Percentiles rank a stretch among this genome's conserved stretches.
Evolutionary conservation across 2,797 vertebrate genomes (phyloP).

Genomic region (Sebastes ruberrimus): DNA sequence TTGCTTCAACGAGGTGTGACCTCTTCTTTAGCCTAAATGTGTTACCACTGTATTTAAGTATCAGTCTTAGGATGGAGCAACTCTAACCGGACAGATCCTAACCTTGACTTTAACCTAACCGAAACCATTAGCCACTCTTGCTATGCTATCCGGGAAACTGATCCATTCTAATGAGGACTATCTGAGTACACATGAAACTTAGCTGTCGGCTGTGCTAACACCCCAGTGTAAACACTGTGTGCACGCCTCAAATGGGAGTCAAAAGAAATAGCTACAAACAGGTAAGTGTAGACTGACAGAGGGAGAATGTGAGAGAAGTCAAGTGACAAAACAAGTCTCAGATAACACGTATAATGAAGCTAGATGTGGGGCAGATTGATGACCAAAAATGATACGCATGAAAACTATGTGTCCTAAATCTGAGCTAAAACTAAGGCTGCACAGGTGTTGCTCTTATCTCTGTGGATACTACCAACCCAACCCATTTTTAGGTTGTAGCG

Average conservation of each 20-base stretch:
- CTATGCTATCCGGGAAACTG: not conserved
- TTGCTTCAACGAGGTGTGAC: not conserved
- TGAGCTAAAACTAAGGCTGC: not conserved
- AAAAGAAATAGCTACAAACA: conserved; percentile 2
- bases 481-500: too few relatives aligned
- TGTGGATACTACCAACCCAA: not conserved
- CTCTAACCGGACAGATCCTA: not conserved
- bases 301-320: not conserved
- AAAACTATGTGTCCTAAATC: not conserved
- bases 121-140: not conserved
- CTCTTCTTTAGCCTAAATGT: not conserved
- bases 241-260: not conserved
- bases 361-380: not conserved
- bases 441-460: not conserved
- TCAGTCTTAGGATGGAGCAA: not conserved
- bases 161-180: not conserved
- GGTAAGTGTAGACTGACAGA: not conserved
- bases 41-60: not conserved
- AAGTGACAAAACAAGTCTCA: conserved; percentile 11
- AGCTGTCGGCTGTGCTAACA: not conserved
- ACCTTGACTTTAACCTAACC: not conserved
- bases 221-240: conserved; percentile 7
- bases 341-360: not conserved
- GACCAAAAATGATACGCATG: not conserved
- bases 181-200: not conserved